These are phyloP conservation scores for Gnatocerus cornutus DNA, from an alignment of 2,888 invertebrate genomes.

Conservation along the genomic window DNA sequence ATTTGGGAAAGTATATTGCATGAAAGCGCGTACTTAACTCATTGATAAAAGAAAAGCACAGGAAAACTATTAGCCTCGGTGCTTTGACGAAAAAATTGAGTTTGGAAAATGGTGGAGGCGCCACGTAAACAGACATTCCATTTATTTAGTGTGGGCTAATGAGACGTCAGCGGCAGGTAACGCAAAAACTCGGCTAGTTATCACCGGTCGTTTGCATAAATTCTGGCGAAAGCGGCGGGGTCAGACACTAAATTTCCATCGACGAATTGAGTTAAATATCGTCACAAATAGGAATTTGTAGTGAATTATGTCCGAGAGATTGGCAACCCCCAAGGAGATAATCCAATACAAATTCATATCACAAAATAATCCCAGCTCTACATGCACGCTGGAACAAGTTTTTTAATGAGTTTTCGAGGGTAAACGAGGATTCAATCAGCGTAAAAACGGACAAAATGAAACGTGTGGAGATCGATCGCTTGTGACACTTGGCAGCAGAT, in stretches of 20 bases:
- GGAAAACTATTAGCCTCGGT: neutral
- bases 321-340: constrained; percentile 44
- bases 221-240: constrained; percentile 10
- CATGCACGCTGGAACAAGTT: constrained; percentile 45
- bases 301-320: constrained; percentile 32
- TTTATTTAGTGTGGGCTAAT: neutral
- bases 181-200: neutral
- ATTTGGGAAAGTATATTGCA: neutral
- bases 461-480: constrained; percentile 33
- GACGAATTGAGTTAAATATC: constrained; percentile 41
- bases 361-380: constrained; percentile 31
- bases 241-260: constrained; percentile 37
- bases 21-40: neutral
- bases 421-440: constrained; percentile 46
- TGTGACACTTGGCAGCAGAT: constrained; percentile 35
- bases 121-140: too few species aligned
- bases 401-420: constrained; percentile 47
- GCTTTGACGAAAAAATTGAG: too few species aligned
- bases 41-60: constrained; percentile 2
- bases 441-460: constrained; percentile 45
- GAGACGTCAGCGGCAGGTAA: neutral
- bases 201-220: constrained; percentile 15
- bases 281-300: constrained; percentile 38
- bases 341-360: constrained; percentile 48
- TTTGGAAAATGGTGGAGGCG: too few species aligned